Percentiles rank a stretch among this genome's conserved stretches.
Conservation (phyloP, 64 coral and sea anemone species). For the Stylophora pistillata region DNA sequence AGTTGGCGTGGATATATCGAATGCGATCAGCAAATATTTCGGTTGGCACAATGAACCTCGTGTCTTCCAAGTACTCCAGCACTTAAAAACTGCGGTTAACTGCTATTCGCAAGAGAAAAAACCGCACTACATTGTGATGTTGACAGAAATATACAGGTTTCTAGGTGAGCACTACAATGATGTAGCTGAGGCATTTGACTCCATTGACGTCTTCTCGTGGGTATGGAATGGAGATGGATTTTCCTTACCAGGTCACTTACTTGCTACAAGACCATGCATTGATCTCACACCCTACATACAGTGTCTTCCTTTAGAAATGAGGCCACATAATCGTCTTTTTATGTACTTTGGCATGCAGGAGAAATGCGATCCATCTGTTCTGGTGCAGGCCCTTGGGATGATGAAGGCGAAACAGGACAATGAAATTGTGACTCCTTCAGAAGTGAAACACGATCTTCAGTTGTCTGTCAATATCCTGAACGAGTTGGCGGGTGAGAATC, state of each 20-base stretch:
- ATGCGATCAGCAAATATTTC: slow-evolving; percentile 39
- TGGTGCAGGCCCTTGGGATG: slow-evolving; percentile 48
- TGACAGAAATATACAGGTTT: slow-evolving; percentile 70
- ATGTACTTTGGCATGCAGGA: slow-evolving; percentile 44
- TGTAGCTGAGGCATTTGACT: slow-evolving; percentile 12
- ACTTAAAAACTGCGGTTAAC: slow-evolving; percentile 51
- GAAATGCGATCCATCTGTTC: slow-evolving; percentile 16
- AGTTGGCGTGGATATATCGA: slow-evolving; percentile 7
- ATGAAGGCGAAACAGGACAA: slow-evolving; percentile 29
- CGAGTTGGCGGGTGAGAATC: slow-evolving; percentile 22
- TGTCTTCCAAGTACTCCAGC: slow-evolving; percentile 32
- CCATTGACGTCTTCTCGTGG: slow-evolving; percentile 20
- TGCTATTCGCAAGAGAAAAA: slow-evolving; percentile 50
- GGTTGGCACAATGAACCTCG: slow-evolving; percentile 53
- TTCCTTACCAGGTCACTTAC: slow-evolving; percentile 49
- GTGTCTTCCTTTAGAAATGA: slow-evolving; percentile 58
- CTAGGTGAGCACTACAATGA: not conserved
- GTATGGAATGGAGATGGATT: slow-evolving; percentile 87
- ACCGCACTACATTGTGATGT: slow-evolving; percentile 21
- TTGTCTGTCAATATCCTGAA: slow-evolving; percentile 68
- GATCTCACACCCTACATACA: slow-evolving; percentile 68
- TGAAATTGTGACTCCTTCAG: not conserved
- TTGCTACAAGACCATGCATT: slow-evolving; percentile 27
- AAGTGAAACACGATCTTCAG: slow-evolving; percentile 65
- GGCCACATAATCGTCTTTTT: slow-evolving; percentile 5